Evolutionary conservation across 2,888 invertebrate genomes (phyloP).

Genomic region (Acronicta aceris): DNA sequence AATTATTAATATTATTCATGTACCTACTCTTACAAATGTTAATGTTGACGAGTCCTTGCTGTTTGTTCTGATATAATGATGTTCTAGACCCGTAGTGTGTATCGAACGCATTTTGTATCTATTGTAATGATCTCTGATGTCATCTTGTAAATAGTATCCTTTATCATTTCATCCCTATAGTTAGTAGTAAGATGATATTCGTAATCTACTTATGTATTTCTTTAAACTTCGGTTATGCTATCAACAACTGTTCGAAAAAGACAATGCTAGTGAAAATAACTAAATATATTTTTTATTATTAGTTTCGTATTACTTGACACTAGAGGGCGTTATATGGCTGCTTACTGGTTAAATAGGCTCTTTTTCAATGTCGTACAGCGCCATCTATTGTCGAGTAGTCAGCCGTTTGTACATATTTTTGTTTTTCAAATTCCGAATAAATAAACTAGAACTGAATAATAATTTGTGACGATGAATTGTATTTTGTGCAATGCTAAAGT

Average conservation of each 20-base stretch:
- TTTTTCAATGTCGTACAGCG: conserved; percentile 26
- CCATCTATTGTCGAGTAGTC: conserved; percentile 43
- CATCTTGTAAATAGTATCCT: conserved; percentile 60
- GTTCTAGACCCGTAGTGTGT: conserved; percentile 43
- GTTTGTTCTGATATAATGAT: conserved; percentile 34
- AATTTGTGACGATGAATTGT: conserved; percentile 49
- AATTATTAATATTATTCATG: conserved; percentile 34
- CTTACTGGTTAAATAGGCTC: conserved; percentile 5
- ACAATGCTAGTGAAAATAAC: conserved; percentile 55
- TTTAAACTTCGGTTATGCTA: conserved; percentile 53
- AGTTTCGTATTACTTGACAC: conserved; percentile 39
- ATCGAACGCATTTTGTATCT: conserved; percentile 54
- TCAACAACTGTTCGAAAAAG: conserved; percentile 53
- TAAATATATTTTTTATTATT: conserved; percentile 48
- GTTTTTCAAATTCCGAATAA: conserved; percentile 45
- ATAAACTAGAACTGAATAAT: conserved; percentile 44
- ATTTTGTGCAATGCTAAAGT: conserved; percentile 61
- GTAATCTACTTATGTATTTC: conserved; percentile 45
- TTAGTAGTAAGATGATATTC: conserved; percentile 50
- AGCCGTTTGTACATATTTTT: conserved; percentile 57
- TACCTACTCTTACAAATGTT: conserved; percentile 41
- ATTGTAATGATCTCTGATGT: conserved; percentile 59
- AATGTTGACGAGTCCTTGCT: conserved; percentile 43
- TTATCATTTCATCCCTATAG: conserved; percentile 55
- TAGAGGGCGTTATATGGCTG: conserved; percentile 38